Evolutionary conservation across 1,140 invertebrate genomes (phyloP), one percentile per base, ranked within the genome.

Genomic region (Penaeus indicus): DNA sequence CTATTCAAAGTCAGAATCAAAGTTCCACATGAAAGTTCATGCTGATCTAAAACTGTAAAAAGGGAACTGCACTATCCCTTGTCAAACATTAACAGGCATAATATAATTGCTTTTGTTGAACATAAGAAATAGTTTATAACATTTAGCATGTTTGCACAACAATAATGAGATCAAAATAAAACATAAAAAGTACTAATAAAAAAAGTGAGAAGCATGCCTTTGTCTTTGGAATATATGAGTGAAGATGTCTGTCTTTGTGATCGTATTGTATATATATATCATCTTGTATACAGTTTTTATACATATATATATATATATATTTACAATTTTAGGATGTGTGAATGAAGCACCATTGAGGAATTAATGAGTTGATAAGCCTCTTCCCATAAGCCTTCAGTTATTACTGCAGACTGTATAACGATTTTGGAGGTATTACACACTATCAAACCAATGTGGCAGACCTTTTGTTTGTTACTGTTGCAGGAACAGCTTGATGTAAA

Each of bases 401-500:
- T n/a, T 75, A 75, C 18, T 75, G 72, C 11, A 75, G 27, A 32
- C 72, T 27, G 16, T 27, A 54, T 0, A 54, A 54, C 54, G 10
- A 13, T 54, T 54, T 13, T 54, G 54, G 54, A 54, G 54, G 54
- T 54, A 54, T 54, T 54, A 54, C 54, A 54, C 16, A 54, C 54
- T 54, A 54, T 89, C 83, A 91, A 0, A 91, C 90, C 60, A 91
- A 69, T n/a, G 90, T 91, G 25, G 90, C 90, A n/a, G 90, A 91
- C 1, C 90, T 69, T 62, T 91, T 91, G 60, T 89, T 86, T 38
- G 90, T 91, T 69, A 91, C 88, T 38, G 87, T 91, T 47, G 85
- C 90, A 69, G 90, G 90, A 78, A 91, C 90, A 67, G 90, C 90
- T 61, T 91, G 90, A 61, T 91, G 90, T 13, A 91, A 78, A 32